Percentiles rank a stretch among this genome's conserved stretches.
These are phyloP conservation scores for Agrypnus murinus DNA, from an alignment of 2,888 invertebrate genomes.

Conservation along the genomic window DNA sequence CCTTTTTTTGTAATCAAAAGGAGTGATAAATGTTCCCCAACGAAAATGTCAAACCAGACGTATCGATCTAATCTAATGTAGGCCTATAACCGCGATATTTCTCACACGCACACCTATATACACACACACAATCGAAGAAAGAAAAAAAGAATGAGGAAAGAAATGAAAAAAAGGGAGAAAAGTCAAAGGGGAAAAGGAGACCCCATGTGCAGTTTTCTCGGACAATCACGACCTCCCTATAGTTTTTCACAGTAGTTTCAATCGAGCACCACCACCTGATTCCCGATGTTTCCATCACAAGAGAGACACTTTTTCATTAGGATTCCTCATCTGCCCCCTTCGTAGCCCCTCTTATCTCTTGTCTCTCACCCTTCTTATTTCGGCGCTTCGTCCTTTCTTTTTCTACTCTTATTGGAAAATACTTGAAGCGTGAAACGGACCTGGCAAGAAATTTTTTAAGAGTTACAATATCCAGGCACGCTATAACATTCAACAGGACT, in stretches of 20 bases:
- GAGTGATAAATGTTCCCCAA: slow-evolving; percentile 25
- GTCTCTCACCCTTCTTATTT: too few relatives aligned
- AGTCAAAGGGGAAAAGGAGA: slow-evolving; percentile 23
- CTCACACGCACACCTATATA: slow-evolving; percentile 10
- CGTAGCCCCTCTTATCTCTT: too few relatives aligned
- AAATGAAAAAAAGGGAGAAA: neutral
- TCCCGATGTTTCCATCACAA: slow-evolving; percentile 24
- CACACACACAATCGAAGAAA: slow-evolving; percentile 33
- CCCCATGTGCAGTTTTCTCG: slow-evolving; percentile 46
- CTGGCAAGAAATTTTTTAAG: slow-evolving; percentile 62
- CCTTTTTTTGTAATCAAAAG: slow-evolving; percentile 15
- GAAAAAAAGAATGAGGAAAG: neutral
- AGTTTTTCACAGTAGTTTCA: slow-evolving; percentile 57
- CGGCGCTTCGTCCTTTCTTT: slow-evolving; percentile 49
- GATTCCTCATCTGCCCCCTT: slow-evolving; percentile 64
- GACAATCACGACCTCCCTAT: slow-evolving; percentile 47
- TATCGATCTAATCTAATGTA: slow-evolving; percentile 31
- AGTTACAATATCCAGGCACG: slow-evolving; percentile 61
- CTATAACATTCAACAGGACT: slow-evolving; percentile 62
- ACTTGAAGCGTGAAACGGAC: slow-evolving; percentile 64
- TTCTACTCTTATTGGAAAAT: slow-evolving; percentile 63
- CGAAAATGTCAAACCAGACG: slow-evolving; percentile 31
- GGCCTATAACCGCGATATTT: slow-evolving; percentile 26
- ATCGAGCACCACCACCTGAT: slow-evolving; percentile 40
- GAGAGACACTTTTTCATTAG: slow-evolving; percentile 66